Conservation (phyloP, 2,113 vertebrate species). For the Clarias batrachus region DNA sequence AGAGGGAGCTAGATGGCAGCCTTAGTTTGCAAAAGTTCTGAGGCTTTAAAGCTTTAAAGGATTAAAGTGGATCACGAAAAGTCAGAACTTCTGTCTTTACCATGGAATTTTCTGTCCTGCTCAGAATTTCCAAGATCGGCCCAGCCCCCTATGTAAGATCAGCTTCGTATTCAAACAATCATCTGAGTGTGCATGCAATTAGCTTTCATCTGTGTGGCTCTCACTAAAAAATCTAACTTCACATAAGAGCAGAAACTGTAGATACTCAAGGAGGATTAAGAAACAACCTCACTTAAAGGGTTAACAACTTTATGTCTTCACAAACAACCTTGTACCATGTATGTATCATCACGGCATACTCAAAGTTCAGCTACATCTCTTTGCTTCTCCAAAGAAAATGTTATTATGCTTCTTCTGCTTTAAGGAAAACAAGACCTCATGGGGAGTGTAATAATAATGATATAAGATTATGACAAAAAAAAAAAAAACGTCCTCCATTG, state of each 20-base stretch:
- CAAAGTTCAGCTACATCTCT: slow-evolving; percentile 31
- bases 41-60: slow-evolving; percentile 8
- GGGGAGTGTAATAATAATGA: slow-evolving; percentile 26
- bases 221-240: slow-evolving; percentile 47
- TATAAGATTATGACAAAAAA: slow-evolving; percentile 17
- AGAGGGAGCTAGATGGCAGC: background rate
- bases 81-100: slow-evolving; percentile 20
- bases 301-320: slow-evolving; percentile 3
- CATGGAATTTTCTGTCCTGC: slow-evolving; percentile 39
- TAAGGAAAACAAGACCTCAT: slow-evolving; percentile 27
- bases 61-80: slow-evolving; percentile 16
- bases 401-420: slow-evolving; percentile 39
- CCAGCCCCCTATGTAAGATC: slow-evolving; percentile 52
- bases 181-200: slow-evolving; percentile 70
- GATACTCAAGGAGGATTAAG: slow-evolving; percentile 43
- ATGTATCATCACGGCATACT: slow-evolving; percentile 20
- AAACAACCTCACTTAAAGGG: slow-evolving; percentile 29
- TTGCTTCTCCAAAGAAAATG: slow-evolving; percentile 44
- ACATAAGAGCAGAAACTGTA: slow-evolving; percentile 54
- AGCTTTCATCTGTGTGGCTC: slow-evolving; percentile 60
- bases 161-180: slow-evolving; percentile 52
- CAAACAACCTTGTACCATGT: slow-evolving; percentile 8
- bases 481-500: slow-evolving; percentile 3
- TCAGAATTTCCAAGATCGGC: slow-evolving; percentile 28
- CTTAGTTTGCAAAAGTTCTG: background rate